Base-by-base conservation (phyloP, 2,888 invertebrate genomes). In the Eurytoma californica region DNA sequence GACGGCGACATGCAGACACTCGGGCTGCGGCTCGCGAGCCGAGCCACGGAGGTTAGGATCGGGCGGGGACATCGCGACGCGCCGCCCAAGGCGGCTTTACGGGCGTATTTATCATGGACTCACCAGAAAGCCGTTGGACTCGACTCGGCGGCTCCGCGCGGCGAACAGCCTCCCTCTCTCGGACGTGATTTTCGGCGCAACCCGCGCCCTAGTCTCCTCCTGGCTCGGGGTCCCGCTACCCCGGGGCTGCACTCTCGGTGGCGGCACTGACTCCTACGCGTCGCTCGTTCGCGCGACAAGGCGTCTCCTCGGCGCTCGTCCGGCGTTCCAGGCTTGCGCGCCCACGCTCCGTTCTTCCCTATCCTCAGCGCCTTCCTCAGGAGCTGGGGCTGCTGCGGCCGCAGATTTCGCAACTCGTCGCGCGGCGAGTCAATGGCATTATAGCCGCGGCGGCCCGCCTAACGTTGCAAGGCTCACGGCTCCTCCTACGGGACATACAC, bases 101-200 rank as follows among this genome's bases (percentile, higher is more conserved):
- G n/a, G 14, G 55, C 55, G 47, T 18, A 47, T 39, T 3, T 5
- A 47, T 20, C 20, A 67, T 61, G 51, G 57, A 65, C 77, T 73
- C 61, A 75, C 79, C 76, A 63, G 49, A 72, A 79, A 76, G 76
- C 61, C 72, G 76, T 76, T 68, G 76, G 61, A 61, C 79, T 75
- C 70, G 74, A 30, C 79, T 63, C 14, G 24, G 30, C 24, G 51
- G 47, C 77, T 78, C 81, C 72, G 75, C 24, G 72, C 78, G 75
- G 77, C 75, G 75, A 68, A 75, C 81, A 79, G 81, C 78, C 78
- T 78, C 78, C 80, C 77, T 63, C 72, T 20, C 9, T 39, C 14
- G 16, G 39, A 30, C 61, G 20, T 7, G 24, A 16, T 60, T 30
- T 61, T 61, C 61, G 61, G 30, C 61, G 28, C 16, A 2, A 16